Conservation (phyloP, 2,888 invertebrate genomes). For the Ceramica pisi region DNA sequence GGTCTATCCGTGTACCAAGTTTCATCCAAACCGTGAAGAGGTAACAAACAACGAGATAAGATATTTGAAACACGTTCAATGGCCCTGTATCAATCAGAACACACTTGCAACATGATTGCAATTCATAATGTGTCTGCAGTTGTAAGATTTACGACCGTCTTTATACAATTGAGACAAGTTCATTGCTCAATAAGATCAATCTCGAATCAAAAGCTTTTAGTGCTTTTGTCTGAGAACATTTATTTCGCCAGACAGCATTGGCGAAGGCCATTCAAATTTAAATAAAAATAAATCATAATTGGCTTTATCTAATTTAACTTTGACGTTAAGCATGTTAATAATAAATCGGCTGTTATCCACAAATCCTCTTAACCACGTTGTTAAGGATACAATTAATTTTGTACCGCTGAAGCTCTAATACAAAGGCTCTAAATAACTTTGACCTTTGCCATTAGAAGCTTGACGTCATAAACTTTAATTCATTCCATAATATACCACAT, state of each 20-base stretch:
- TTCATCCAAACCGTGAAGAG: too few relatives aligned
- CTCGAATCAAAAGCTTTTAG: neutral
- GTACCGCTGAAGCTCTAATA: constrained; percentile 11
- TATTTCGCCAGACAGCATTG: neutral
- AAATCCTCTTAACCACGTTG: constrained; percentile 41
- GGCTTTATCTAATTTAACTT: constrained; percentile 31
- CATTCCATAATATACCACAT: constrained; percentile 27
- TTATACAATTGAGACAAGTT: constrained; percentile 4
- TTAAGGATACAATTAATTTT: constrained; percentile 42
- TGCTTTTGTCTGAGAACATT: constrained; percentile 10
- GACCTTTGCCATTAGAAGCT: constrained; percentile 30
- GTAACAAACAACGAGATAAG: too few relatives aligned
- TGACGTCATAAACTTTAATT: constrained; percentile 45
- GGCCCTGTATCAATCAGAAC: constrained; percentile 8
- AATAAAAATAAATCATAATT: constrained; percentile 36
- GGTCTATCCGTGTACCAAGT: too few relatives aligned
- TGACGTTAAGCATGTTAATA: constrained; percentile 35
- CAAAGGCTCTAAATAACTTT: constrained; percentile 19
- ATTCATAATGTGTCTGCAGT: constrained; percentile 7
- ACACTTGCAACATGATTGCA: neutral
- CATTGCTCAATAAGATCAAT: neutral
- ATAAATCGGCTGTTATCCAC: constrained; percentile 42
- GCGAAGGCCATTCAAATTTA: neutral
- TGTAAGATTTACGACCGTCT: constrained; percentile 8
- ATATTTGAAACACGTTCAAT: neutral